These are phyloP conservation scores for Uria aalge DNA, from an alignment of 2,113 vertebrate genomes.

Conservation along the genomic window DNA sequence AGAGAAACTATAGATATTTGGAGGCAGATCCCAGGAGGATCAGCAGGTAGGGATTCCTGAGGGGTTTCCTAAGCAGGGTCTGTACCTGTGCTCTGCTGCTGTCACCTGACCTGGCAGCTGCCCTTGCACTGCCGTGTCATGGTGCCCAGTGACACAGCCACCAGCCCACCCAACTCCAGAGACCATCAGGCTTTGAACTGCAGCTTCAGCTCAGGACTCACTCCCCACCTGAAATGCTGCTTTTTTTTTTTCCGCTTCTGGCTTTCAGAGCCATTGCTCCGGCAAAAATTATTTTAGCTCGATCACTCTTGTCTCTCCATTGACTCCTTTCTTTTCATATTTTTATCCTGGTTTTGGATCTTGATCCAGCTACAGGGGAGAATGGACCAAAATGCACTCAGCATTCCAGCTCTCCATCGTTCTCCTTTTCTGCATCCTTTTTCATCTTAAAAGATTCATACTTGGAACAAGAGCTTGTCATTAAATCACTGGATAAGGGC, in stretches of 20 bases:
- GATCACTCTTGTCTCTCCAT: background rate
- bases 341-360: background rate
- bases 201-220: background rate
- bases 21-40: background rate
- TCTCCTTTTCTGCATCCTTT: background rate
- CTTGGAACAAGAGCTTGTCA: background rate
- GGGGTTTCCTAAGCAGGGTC: background rate
- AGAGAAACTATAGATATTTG: background rate
- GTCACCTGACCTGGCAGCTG: background rate
- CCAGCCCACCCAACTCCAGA: background rate
- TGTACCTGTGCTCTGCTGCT: background rate
- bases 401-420: background rate
- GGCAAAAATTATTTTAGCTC: background rate
- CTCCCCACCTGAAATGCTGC: background rate
- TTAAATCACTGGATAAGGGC: background rate
- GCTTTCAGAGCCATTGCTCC: background rate
- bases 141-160: background rate
- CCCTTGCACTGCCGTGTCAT: accelerated
- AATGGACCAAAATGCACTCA: background rate
- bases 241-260: accelerated
- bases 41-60: background rate
- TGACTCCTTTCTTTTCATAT: background rate
- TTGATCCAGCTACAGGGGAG: background rate
- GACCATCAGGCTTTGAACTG: background rate
- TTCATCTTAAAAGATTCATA: background rate